A percentile compares a stretch with the other conserved stretches of the same genome.
Evolutionary conservation across 2,797 vertebrate genomes (phyloP).

Genomic region (Falco peregrinus): DNA sequence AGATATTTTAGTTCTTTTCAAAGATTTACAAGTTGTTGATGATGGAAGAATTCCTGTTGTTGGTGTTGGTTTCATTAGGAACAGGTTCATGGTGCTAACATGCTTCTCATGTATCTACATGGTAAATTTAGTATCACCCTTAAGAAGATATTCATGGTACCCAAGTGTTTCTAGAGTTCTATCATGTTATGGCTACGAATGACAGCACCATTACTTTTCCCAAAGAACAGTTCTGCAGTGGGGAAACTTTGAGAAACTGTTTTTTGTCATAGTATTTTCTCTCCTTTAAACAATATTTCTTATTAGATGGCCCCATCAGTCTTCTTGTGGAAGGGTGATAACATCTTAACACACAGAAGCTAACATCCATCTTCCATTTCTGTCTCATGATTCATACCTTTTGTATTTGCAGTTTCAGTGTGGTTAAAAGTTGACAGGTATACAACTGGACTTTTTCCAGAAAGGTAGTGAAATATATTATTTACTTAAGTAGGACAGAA

Average conservation of each 20-base stretch:
- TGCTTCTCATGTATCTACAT: neutral
- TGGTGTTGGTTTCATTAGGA: neutral
- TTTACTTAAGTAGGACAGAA: neutral
- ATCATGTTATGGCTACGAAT: fast-evolving
- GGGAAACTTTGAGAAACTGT: neutral
- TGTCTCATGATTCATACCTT: slow-evolving; percentile 32
- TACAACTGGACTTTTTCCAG: neutral
- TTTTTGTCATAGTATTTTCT: slow-evolving; percentile 12
- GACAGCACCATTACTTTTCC: neutral
- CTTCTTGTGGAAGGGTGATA: slow-evolving; percentile 30
- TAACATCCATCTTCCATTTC: neutral
- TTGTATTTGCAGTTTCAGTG: neutral
- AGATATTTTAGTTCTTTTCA: neutral
- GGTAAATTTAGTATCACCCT: neutral
- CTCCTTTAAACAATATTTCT: neutral
- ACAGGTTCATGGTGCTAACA: neutral
- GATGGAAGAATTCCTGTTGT: neutral
- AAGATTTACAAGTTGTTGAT: neutral
- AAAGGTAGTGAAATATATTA: neutral
- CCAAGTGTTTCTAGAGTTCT: neutral
- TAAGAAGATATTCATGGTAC: neutral
- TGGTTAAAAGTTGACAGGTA: neutral
- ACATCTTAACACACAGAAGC: slow-evolving; percentile 20
- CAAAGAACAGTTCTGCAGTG: neutral
- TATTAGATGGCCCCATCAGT: slow-evolving; percentile 45